Conservation (phyloP, 2,888 invertebrate genomes). For the Xestia xanthographa region DNA sequence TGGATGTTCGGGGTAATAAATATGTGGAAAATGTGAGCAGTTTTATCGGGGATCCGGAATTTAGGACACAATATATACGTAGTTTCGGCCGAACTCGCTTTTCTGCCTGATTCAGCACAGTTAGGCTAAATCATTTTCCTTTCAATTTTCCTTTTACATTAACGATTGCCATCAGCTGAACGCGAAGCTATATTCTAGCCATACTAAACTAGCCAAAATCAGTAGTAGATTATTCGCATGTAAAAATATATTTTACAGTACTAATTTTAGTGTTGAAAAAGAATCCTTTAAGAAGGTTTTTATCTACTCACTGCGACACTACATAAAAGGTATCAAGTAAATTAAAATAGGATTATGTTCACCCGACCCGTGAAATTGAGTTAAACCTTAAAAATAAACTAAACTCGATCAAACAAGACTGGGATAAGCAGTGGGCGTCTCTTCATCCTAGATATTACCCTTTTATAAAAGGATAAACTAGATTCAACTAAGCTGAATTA, state of each 20-base stretch:
- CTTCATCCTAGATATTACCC: slow-evolving; percentile 4
- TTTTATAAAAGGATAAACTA: slow-evolving; percentile 21
- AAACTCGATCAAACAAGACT: slow-evolving; percentile 9
- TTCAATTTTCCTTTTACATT: slow-evolving; percentile 40
- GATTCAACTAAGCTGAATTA: slow-evolving; percentile 8
- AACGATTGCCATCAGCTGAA: slow-evolving; percentile 27
- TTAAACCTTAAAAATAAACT: slow-evolving; percentile 12
- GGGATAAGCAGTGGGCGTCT: background rate
- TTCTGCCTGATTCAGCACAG: slow-evolving; percentile 39
- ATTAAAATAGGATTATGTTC: background rate
- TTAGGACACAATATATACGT: slow-evolving; percentile 46
- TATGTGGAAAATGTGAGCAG: slow-evolving; percentile 40
- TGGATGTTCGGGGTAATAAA: slow-evolving; percentile 22
- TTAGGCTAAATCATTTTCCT: slow-evolving; percentile 39
- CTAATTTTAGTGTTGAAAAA: background rate
- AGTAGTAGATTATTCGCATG: background rate
- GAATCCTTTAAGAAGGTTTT: background rate
- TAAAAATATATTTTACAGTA: background rate
- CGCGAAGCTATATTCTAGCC: background rate
- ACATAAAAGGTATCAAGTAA: background rate
- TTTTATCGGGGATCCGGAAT: slow-evolving; percentile 49
- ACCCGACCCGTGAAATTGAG: background rate
- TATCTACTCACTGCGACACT: background rate
- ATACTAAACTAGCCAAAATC: too few relatives aligned
- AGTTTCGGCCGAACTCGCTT: slow-evolving; percentile 43